These are phyloP conservation scores for Fregata magnificens DNA, from an alignment of 2,113 vertebrate genomes.

Conservation along the genomic window DNA sequence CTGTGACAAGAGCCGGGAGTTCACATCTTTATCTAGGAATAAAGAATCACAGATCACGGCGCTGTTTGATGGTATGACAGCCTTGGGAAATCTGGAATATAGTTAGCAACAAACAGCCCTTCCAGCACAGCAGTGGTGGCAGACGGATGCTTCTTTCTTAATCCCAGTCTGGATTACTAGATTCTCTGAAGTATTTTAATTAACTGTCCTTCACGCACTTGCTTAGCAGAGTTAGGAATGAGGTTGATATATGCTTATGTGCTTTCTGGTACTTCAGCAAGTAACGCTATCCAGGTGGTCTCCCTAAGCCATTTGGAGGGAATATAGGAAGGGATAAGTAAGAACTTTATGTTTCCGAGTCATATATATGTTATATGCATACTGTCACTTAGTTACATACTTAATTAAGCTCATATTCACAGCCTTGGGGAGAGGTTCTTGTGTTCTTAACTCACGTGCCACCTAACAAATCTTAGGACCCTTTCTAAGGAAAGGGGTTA, in stretches of 20 bases:
- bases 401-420: background rate
- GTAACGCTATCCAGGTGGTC: background rate
- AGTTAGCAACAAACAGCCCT: background rate
- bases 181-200: background rate
- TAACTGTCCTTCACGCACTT: background rate
- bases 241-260: background rate
- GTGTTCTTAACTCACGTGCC: background rate
- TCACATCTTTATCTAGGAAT: constrained; percentile 53
- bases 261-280: background rate
- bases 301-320: background rate
- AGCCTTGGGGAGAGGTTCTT: background rate
- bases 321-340: background rate
- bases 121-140: background rate
- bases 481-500: background rate
- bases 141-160: background rate
- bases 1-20: constrained; percentile 39
- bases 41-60: background rate
- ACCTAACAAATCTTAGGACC: background rate
- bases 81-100: constrained; percentile 14
- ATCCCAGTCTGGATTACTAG: background rate
- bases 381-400: background rate
- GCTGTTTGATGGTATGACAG: background rate
- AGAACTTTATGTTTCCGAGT: background rate
- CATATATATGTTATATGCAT: background rate
- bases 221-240: background rate